These are phyloP conservation scores for Nycticryphes semicollaris DNA, from an alignment of 2,113 vertebrate species.

Conservation along the genomic window DNA sequence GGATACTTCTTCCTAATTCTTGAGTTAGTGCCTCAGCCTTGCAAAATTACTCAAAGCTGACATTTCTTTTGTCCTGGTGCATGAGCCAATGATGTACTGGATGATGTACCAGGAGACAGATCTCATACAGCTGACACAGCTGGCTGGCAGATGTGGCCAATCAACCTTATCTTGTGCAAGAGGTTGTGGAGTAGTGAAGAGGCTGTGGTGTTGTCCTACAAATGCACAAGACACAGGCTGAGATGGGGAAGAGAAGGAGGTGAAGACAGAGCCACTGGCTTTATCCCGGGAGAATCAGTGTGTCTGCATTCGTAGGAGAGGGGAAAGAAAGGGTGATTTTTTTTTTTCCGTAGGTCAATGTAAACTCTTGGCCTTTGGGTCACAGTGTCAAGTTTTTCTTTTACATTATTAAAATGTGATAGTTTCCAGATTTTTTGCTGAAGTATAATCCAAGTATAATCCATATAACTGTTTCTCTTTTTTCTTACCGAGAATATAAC, in stretches of 20 bases:
- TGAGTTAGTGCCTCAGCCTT: not conserved
- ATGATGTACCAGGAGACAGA: not conserved
- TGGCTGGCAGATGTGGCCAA: not conserved
- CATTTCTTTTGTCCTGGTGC: not conserved
- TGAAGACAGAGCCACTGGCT: not conserved
- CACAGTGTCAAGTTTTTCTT: not conserved
- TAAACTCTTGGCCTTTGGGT: slow-evolving; percentile 17
- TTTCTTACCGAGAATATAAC: not conserved
- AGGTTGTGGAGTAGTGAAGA: not conserved
- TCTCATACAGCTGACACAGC: not conserved
- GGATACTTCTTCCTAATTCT: not conserved
- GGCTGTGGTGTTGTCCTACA: not conserved
- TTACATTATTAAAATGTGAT: slow-evolving; percentile 20
- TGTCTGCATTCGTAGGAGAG: not conserved
- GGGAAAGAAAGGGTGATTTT: not conserved
- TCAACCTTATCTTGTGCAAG: not conserved
- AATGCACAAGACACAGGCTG: not conserved
- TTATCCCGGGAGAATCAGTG: not conserved
- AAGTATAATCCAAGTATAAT: not conserved
- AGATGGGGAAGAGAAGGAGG: not conserved
- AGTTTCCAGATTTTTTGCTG: slow-evolving; percentile 25
- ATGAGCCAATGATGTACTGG: not conserved
- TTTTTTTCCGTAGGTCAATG: not conserved
- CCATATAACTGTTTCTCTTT: not conserved
- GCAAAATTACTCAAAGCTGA: not conserved